Evolutionary conservation across 2,888 invertebrate genomes (phyloP), one percentile per base, ranked within the genome.

Genomic region (Catocala fraxini): DNA sequence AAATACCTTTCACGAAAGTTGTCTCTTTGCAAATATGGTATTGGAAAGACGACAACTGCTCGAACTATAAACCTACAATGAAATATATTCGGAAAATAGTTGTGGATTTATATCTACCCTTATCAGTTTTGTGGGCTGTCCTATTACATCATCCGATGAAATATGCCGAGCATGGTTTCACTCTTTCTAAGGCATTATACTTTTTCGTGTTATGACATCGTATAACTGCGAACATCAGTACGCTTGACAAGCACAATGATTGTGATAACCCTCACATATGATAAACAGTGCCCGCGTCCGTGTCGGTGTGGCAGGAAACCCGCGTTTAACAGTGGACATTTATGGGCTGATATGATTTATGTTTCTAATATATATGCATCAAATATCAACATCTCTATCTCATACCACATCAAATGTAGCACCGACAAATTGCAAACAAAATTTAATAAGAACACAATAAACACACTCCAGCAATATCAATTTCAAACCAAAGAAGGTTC

Each of bases 401-500:
- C 15, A 41, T 15, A 41, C 9, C 51, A 52, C 6, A 6, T 39
- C 35, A 6, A 39, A n/a, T n/a, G 11, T 33, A 15, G n/a, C 4
- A 45, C 12, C 1, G 7, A 47, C 41, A 41, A 41, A 34, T 47
- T 33, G 39, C 46, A 46, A 59, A 47, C 7, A 5, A 12, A 10
- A 15, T 45, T 54, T 49, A 49, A 33, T 52, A 58, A 47, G 4
- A 43, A 45, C 39, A 12, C 51, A 43, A 61, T 15, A 52, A 61
- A 62, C 12, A 39, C n/a, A 52, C 49, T 45, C 25, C 55, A 79
- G 65, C 69, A 67, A 64, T 80, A 82, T 81, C 75, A 75, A 80
- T 77, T 76, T 77, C 68, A 63, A 75, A 72, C 71, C 70, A 79
- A 78, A 80, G 80, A 82, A 72, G 74, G 73, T 62, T 75, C 70